Conservation (phyloP, 2,888 invertebrate species). For the Flexamia atlantica region DNA sequence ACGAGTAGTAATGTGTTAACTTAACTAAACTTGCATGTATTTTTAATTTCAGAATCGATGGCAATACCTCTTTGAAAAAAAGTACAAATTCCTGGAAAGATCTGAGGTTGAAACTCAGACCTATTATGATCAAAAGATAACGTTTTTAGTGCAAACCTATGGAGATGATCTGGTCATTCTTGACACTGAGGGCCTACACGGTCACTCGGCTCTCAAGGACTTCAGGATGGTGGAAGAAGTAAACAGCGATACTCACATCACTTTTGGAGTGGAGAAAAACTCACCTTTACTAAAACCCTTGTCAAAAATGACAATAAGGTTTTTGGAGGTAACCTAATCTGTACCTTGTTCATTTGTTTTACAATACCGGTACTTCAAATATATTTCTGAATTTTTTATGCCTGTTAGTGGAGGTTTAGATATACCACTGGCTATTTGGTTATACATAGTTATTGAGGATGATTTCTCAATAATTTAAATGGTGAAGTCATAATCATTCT, state of each 20-base stretch:
- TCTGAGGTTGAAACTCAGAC: neutral
- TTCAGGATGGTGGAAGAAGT: constrained; percentile 9
- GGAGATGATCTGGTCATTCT: constrained; percentile 14
- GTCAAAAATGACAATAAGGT: neutral
- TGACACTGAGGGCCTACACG: constrained; percentile 3
- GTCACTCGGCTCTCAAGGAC: neutral
- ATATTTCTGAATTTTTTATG: no score
- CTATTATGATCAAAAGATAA: constrained; percentile 2
- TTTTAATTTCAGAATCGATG: neutral
- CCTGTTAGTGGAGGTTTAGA: no score
- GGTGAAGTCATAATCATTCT: no score
- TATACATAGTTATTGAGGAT: no score
- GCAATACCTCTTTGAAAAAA: constrained; percentile 1
- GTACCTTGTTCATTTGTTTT: no score
- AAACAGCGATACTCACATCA: neutral
- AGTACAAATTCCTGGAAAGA: neutral
- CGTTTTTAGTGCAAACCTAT: constrained; percentile 21
- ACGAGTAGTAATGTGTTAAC: no score
- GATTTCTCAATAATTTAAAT: no score
- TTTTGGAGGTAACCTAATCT: neutral
- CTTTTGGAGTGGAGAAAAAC: constrained; percentile 28
- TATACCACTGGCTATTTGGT: no score
- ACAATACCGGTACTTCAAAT: no score
- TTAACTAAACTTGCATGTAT: no score
- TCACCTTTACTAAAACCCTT: constrained; percentile 17